phyloP scores from a whole-genome alignment of 2,113 vertebrate genomes.

The Rhinoderma darwinii region DNA sequence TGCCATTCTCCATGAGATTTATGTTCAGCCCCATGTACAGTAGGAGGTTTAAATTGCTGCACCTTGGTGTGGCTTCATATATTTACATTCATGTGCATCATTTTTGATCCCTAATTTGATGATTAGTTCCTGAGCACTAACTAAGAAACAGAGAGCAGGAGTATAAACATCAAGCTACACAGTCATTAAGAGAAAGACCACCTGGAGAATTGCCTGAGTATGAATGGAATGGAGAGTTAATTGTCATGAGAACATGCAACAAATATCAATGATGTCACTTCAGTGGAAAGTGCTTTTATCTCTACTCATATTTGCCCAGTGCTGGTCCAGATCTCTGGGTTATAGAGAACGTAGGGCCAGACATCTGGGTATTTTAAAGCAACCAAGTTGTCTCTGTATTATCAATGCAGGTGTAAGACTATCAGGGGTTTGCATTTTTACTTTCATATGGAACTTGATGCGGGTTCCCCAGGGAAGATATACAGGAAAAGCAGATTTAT shows the following conservation, averaged over 20 bases:
- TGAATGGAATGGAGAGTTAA: background rate
- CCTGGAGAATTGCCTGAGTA: background rate
- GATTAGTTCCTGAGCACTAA: conserved; percentile 22
- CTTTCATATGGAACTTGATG: conserved; percentile 49
- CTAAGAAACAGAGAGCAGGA: background rate
- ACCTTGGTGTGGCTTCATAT: background rate
- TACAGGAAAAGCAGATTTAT: conserved; percentile 35
- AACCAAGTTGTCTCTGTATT: background rate
- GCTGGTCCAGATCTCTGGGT: no score
- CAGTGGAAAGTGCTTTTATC: background rate
- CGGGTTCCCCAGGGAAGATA: conserved; percentile 34
- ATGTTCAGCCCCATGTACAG: background rate
- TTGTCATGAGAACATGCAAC: background rate
- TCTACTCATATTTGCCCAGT: background rate
- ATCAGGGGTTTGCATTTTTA: conserved; percentile 22
- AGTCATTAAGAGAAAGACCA: background rate
- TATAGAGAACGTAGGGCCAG: background rate
- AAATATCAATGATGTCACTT: background rate
- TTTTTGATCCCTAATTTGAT: conserved; percentile 16
- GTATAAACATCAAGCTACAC: conserved; percentile 10
- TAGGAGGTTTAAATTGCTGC: background rate
- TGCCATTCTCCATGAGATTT: background rate
- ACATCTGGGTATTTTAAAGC: background rate
- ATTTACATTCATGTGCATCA: background rate
- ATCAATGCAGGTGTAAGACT: conserved; percentile 31